A percentile compares a stretch with the other conserved stretches of the same genome.
Evolutionary conservation across 2,113 vertebrate species (phyloP).

Genomic region (Puma concolor): DNA sequence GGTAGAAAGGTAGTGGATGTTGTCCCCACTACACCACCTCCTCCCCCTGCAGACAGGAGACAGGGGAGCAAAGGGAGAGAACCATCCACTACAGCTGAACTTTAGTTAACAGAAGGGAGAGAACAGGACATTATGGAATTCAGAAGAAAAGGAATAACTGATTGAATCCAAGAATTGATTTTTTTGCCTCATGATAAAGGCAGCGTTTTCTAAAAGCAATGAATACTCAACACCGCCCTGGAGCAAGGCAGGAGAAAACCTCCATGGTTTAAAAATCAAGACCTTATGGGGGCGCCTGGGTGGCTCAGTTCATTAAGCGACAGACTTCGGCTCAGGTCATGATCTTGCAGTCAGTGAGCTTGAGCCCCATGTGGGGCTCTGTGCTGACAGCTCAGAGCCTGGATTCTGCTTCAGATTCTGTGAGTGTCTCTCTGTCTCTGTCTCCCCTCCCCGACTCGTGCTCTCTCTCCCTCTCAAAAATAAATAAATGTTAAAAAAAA

Average conservation of each 20-base stretch:
- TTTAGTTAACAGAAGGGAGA: not conserved
- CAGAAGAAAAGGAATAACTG: not conserved
- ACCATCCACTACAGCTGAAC: not conserved
- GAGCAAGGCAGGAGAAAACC: no score
- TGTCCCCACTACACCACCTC: not conserved
- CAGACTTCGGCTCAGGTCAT: no score
- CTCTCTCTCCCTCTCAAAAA: no score
- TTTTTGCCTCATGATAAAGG: not conserved
- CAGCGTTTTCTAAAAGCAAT: constrained; percentile 7
- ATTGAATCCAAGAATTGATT: not conserved
- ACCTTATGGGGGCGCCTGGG: no score
- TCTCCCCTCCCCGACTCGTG: no score
- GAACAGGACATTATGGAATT: not conserved
- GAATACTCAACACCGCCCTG: not conserved
- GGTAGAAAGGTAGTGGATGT: not conserved
- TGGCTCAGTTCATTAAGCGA: no score
- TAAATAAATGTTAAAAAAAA: not conserved
- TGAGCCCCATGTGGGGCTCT: no score
- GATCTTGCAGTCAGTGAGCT: no score
- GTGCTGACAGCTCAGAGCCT: no score
- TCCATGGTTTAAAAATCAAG: not conserved
- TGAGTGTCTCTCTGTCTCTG: no score
- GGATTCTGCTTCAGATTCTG: no score
- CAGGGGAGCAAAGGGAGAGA: not conserved
- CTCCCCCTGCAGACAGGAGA: not conserved